Evolutionary conservation across 1,140 invertebrate genomes (phyloP).

Genomic region (Euborellia annulipes): DNA sequence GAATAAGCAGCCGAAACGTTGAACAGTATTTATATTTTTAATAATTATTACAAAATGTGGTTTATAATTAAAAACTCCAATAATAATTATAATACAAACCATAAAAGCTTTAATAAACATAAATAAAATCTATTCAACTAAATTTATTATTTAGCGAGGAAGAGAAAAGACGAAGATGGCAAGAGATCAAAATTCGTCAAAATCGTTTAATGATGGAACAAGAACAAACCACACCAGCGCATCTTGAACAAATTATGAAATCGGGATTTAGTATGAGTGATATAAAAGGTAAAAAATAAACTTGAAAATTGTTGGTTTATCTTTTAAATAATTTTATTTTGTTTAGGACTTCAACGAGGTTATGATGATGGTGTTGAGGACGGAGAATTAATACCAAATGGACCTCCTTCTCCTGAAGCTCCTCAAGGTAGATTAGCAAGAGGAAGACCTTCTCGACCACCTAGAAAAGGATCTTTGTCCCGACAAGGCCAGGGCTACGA

Average conservation of each 20-base stretch:
- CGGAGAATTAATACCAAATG: constrained; percentile 26
- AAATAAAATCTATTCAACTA: no score
- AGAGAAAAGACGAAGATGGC: constrained; percentile 70
- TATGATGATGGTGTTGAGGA: constrained; percentile 69
- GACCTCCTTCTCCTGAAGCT: constrained; percentile 16
- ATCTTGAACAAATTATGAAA: constrained; percentile 81
- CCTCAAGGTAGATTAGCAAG: constrained; percentile 28
- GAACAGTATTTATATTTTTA: no score
- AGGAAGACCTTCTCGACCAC: constrained; percentile 45
- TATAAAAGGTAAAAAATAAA: constrained; percentile 67
- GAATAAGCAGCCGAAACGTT: no score
- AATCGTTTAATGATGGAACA: constrained; percentile 53
- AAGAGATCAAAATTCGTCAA: constrained; percentile 74
- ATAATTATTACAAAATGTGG: no score
- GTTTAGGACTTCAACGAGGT: constrained; percentile 56
- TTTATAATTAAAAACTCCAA: no score
- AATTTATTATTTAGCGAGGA: constrained; percentile 39
- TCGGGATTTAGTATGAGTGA: constrained; percentile 88
- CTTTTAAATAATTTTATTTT: no score
- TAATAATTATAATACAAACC: no score
- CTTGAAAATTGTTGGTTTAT: no score
- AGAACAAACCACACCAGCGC: constrained; percentile 43
- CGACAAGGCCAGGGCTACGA: constrained; percentile 30
- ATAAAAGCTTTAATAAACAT: no score
- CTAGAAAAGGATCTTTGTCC: constrained; percentile 54